Evolutionary conservation across 2,888 invertebrate genomes (phyloP).

Genomic region (Cataglyphis albicans): DNA sequence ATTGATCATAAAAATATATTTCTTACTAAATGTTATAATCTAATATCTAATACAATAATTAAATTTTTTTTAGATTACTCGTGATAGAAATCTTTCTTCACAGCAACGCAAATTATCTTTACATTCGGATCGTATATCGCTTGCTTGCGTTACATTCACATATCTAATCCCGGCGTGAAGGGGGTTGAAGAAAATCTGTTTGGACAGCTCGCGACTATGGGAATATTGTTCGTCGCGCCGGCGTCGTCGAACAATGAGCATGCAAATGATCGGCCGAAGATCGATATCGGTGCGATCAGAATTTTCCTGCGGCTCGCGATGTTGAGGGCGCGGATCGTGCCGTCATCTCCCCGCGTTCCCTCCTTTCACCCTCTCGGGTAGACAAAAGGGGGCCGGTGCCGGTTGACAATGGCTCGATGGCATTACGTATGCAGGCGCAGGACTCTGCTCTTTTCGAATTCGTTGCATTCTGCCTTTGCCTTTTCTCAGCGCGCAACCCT

Average conservation of each 20-base stretch:
- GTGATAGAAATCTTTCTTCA: not conserved
- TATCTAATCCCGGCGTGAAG: slow-evolving; percentile 4
- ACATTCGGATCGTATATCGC: not conserved
- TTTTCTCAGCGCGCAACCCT: slow-evolving; percentile 67
- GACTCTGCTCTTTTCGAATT: slow-evolving; percentile 84
- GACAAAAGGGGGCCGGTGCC: slow-evolving; percentile 82
- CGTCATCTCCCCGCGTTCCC: slow-evolving; percentile 26
- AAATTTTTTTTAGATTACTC: not conserved
- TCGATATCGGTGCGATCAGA: slow-evolving; percentile 85
- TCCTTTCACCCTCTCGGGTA: slow-evolving; percentile 65
- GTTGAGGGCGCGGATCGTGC: slow-evolving; percentile 67
- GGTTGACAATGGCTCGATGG: slow-evolving; percentile 83
- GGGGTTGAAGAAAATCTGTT: slow-evolving; percentile 41
- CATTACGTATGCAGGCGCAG: slow-evolving; percentile 85
- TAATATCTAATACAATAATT: not conserved
- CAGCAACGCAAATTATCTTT: not conserved
- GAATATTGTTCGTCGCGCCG: slow-evolving; percentile 74
- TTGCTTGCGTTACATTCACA: not conserved
- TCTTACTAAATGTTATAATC: not conserved
- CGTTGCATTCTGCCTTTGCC: slow-evolving; percentile 83
- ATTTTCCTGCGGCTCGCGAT: slow-evolving; percentile 82
- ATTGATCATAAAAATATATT: not conserved
- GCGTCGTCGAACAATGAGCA: slow-evolving; percentile 84
- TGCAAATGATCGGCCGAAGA: slow-evolving; percentile 86
- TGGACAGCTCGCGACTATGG: slow-evolving; percentile 53